Percentiles rank a stretch among this genome's conserved stretches.
Conservation (phyloP, 2,888 invertebrate genomes). For the Aleiodes alternator region DNA sequence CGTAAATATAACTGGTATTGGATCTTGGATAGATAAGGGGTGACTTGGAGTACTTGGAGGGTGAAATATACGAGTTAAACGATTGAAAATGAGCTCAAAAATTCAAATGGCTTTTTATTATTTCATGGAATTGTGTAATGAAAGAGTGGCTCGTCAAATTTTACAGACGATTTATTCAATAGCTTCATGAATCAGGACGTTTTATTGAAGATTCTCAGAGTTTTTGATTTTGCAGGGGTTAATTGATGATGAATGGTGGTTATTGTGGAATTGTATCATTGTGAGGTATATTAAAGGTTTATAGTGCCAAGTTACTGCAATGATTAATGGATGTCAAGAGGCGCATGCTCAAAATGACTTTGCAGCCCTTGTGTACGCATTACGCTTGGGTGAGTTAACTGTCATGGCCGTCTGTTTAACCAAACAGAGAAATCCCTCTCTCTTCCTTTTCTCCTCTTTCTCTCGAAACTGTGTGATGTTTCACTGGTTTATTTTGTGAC, state of each 20-base stretch:
- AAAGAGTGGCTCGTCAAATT: too few species aligned
- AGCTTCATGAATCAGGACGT: too few species aligned
- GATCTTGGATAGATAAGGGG: conserved; percentile 52
- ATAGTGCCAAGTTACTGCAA: conserved; percentile 2
- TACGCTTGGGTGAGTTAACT: conserved; percentile 50
- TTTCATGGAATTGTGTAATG: background rate
- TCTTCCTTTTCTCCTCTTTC: conserved; percentile 30
- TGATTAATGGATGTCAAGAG: conserved; percentile 37
- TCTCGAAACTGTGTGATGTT: conserved; percentile 15
- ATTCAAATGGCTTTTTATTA: conserved; percentile 17
- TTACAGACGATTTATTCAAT: too few species aligned
- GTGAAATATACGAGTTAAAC: conserved; percentile 10
- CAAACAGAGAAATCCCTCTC: conserved; percentile 63
- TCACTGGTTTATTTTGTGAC: background rate
- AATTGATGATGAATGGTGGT: background rate
- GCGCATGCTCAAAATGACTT: conserved; percentile 56
- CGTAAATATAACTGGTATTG: conserved; percentile 65
- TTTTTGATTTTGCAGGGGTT: background rate
- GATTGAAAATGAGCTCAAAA: conserved; percentile 15
- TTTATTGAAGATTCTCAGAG: too few species aligned
- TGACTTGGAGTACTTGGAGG: conserved; percentile 25
- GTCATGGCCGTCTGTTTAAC: conserved; percentile 65
- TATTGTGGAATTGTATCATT: conserved; percentile 20
- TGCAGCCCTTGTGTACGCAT: conserved; percentile 47
- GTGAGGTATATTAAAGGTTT: conserved; percentile 16